These are phyloP conservation scores for Glomeris maerens DNA, from an alignment of 1,140 invertebrate genomes.

Conservation along the genomic window DNA sequence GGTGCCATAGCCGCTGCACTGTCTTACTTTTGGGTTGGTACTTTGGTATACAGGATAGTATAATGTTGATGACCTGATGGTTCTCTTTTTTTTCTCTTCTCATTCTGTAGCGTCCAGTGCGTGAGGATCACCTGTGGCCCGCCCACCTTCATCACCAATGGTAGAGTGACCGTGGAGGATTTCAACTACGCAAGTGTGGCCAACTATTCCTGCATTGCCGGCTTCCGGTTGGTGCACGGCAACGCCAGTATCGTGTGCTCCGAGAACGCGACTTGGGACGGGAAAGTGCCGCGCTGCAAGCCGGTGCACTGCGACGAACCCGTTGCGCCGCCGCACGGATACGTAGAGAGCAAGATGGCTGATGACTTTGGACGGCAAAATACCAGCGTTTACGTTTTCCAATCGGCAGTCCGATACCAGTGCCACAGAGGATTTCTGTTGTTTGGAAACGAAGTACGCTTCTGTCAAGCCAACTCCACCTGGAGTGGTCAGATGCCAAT, in stretches of 20 bases:
- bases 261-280: constrained; percentile 20
- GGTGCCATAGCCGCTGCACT: too few relatives aligned
- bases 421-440: constrained; percentile 31
- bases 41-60: too few relatives aligned
- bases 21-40: too few relatives aligned
- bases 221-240: constrained; percentile 29
- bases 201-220: constrained; percentile 34
- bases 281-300: constrained; percentile 20
- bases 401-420: constrained; percentile 19
- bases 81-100: constrained; percentile 2
- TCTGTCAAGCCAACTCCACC: constrained; percentile 28
- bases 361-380: constrained; percentile 14
- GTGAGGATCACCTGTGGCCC: constrained; percentile 21
- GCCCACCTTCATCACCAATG: constrained; percentile 17
- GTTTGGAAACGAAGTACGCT: constrained; percentile 23
- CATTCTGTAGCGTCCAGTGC: constrained; percentile 18
- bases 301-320: constrained; percentile 22
- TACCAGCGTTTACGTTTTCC: constrained; percentile 12
- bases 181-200: constrained; percentile 32
- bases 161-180: constrained; percentile 19
- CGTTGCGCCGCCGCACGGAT: constrained; percentile 20
- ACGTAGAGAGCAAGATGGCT: constrained; percentile 15
- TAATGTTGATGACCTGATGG: neutral
- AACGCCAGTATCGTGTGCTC: constrained; percentile 15
- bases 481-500: constrained; percentile 26